phyloP scores from a whole-genome alignment of 2,888 invertebrate genomes.

The Sarcophaga rosellei region DNA sequence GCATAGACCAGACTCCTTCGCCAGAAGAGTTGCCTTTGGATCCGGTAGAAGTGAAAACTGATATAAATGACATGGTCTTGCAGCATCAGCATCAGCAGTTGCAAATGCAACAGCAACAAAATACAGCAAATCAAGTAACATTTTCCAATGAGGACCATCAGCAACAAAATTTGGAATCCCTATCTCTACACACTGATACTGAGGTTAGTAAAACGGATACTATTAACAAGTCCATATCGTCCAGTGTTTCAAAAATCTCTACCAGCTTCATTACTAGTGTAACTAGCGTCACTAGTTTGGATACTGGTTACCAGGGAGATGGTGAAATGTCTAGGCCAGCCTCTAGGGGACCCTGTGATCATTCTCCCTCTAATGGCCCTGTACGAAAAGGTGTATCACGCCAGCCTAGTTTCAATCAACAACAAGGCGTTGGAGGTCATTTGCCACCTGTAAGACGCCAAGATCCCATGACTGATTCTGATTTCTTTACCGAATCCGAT shows the following conservation, averaged over 20 bases:
- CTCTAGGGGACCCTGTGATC: constrained; percentile 89
- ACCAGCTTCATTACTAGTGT: constrained; percentile 92
- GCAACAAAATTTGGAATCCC: constrained; percentile 68
- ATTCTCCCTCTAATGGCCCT: constrained; percentile 85
- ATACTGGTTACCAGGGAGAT: constrained; percentile 96
- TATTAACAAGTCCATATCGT: constrained; percentile 82
- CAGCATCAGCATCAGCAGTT: constrained; percentile 81
- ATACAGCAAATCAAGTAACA: constrained; percentile 27
- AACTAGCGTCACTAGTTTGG: constrained; percentile 94
- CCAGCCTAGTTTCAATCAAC: constrained; percentile 81
- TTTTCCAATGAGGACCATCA: constrained; percentile 60
- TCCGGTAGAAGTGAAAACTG: constrained; percentile 85
- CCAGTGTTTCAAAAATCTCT: constrained; percentile 85
- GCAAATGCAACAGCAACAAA: constrained; percentile 62
- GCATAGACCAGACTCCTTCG: constrained; percentile 91
- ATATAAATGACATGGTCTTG: constrained; percentile 82
- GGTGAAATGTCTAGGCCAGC: constrained; percentile 94
- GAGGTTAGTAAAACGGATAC: constrained; percentile 82
- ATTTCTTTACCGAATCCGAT: constrained; percentile 95
- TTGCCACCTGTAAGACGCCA: constrained; percentile 86
- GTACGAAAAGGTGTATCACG: constrained; percentile 77
- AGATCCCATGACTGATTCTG: constrained; percentile 95
- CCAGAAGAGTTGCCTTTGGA: constrained; percentile 92
- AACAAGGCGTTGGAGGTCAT: constrained; percentile 71
- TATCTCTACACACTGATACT: constrained; percentile 69